Percentiles rank a stretch among this genome's conserved stretches.
phyloP scores from a whole-genome alignment of 1,140 invertebrate genomes.

The Archivesica marissinica region DNA sequence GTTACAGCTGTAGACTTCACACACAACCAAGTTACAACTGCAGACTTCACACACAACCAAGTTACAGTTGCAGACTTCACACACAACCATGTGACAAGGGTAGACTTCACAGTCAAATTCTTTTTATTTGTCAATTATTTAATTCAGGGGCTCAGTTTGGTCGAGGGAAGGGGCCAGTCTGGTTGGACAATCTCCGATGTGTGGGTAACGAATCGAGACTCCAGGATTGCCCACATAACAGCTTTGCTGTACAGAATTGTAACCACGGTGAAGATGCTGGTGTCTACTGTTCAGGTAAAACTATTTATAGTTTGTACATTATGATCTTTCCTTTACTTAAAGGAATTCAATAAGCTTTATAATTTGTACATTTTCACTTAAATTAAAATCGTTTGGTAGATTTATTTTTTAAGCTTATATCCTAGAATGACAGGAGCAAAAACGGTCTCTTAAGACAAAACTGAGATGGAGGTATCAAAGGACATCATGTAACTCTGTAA shows the following conservation, averaged over 20 bases:
- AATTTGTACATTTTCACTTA: background rate
- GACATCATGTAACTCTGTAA: too few species aligned
- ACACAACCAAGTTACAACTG: too few species aligned
- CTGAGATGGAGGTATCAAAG: too few species aligned
- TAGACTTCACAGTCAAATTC: too few species aligned
- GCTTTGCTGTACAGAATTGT: constrained; percentile 66
- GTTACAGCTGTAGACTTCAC: too few species aligned
- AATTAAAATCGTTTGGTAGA: too few species aligned
- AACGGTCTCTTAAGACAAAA: too few species aligned
- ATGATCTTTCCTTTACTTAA: background rate
- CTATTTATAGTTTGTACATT: too few species aligned
- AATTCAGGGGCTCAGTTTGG: constrained; percentile 40
- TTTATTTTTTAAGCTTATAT: too few species aligned
- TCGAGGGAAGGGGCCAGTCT: constrained; percentile 71
- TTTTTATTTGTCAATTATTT: background rate
- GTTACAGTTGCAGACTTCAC: too few species aligned
- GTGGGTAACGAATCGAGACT: constrained; percentile 52
- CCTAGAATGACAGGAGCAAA: too few species aligned
- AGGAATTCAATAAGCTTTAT: background rate
- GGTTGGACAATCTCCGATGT: constrained; percentile 65
- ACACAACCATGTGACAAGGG: background rate
- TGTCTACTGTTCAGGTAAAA: constrained; percentile 55
- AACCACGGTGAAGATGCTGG: constrained; percentile 67
- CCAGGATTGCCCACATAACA: constrained; percentile 53
- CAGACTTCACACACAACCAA: too few species aligned